Evolutionary conservation across 1,140 invertebrate genomes (phyloP).

Genomic region (Hyles euphorbiae): DNA sequence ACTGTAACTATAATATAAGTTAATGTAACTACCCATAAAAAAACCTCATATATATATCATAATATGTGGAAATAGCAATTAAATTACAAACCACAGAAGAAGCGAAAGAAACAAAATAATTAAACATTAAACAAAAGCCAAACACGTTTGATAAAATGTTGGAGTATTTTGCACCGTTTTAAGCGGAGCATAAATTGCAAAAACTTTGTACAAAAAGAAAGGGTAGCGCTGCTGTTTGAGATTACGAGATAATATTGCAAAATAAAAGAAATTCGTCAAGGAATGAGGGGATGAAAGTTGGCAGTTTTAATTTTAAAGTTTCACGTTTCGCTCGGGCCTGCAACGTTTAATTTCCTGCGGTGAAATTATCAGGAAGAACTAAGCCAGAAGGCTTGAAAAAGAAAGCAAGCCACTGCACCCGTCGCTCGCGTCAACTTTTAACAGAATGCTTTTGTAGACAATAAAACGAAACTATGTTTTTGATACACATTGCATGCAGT

Average conservation of each 20-base stretch:
- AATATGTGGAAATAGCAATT: too few relatives aligned
- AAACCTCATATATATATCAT: too few relatives aligned
- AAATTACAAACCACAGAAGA: too few relatives aligned
- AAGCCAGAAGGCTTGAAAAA: constrained; percentile 24
- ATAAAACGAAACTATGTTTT: too few relatives aligned
- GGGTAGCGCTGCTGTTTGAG: constrained; percentile 20
- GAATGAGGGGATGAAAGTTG: constrained; percentile 36
- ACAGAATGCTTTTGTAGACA: too few relatives aligned
- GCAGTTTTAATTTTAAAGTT: constrained; percentile 59
- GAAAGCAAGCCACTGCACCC: constrained; percentile 8
- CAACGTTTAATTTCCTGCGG: constrained; percentile 56
- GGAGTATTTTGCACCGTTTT: background rate
- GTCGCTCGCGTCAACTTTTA: too few relatives aligned
- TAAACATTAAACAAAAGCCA: background rate
- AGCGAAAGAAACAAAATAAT: too few relatives aligned
- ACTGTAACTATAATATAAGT: too few relatives aligned
- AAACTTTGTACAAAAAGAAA: constrained; percentile 9
- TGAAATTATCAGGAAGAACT: constrained; percentile 51
- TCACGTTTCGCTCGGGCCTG: constrained; percentile 34
- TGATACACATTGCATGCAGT: too few relatives aligned
- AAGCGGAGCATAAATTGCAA: constrained; percentile 8
- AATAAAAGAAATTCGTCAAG: constrained; percentile 43
- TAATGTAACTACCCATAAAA: too few relatives aligned
- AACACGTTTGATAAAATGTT: constrained; percentile 6
- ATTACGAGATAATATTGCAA: constrained; percentile 38